Evolutionary conservation across 1,140 invertebrate species (phyloP).

Genomic region (Apis cerana): DNA sequence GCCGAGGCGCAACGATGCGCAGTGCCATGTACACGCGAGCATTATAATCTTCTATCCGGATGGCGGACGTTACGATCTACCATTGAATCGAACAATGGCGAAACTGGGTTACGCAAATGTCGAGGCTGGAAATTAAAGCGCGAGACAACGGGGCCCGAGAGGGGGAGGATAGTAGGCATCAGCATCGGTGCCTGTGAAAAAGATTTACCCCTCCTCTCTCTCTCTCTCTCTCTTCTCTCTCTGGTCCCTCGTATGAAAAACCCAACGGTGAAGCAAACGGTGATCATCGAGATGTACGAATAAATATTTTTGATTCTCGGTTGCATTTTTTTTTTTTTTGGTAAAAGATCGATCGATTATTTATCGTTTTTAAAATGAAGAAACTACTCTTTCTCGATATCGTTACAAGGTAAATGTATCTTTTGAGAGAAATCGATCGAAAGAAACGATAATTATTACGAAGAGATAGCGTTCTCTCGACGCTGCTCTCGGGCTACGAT

Average conservation of each 20-base stretch:
- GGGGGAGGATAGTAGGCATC: conserved; percentile 3
- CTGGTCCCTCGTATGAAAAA: conserved; percentile 36
- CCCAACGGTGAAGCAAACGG: neutral
- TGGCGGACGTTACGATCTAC: conserved; percentile 78
- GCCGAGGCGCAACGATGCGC: conserved; percentile 47
- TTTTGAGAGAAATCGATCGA: too few relatives aligned
- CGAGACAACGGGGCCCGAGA: conserved; percentile 48
- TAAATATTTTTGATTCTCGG: too few relatives aligned
- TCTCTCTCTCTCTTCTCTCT: neutral
- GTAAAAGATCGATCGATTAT: too few relatives aligned
- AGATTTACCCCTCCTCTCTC: conserved; percentile 33
- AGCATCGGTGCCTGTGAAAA: conserved; percentile 43
- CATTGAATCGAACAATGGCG: conserved; percentile 80
- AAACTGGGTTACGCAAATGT: conserved; percentile 81
- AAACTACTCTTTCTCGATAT: too few relatives aligned
- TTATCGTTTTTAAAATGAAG: too few relatives aligned
- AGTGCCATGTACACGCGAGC: conserved; percentile 53
- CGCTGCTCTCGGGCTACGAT: too few relatives aligned
- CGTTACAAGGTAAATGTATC: too few relatives aligned
- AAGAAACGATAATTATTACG: too few relatives aligned
- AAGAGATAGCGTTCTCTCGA: too few relatives aligned
- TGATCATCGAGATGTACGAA: neutral
- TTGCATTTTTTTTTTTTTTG: too few relatives aligned
- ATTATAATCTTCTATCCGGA: conserved; percentile 72
- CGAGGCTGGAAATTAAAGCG: conserved; percentile 79